phyloP scores from a whole-genome alignment of 64 coral and sea anemone genomes.

The Montipora foliosa region DNA sequence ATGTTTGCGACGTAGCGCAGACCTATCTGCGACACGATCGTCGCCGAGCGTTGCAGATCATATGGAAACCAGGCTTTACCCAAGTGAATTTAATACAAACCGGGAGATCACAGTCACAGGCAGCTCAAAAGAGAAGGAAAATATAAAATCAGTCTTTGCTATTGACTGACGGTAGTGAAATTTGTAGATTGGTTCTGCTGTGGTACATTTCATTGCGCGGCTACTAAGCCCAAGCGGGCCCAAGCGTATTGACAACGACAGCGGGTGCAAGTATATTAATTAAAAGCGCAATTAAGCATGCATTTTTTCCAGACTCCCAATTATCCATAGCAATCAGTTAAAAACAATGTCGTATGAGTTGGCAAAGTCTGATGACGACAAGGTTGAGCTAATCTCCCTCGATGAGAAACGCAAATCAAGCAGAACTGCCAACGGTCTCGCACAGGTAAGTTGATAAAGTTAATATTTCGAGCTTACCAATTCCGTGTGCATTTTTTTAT shows the following conservation, averaged over 20 bases:
- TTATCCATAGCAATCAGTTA: constrained; percentile 60
- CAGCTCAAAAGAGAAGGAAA: too few relatives aligned
- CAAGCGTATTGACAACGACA: not conserved
- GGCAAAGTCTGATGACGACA: constrained; percentile 31
- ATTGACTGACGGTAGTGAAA: too few relatives aligned
- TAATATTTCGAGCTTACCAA: not conserved
- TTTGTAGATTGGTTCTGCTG: too few relatives aligned
- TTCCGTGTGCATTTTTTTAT: not conserved
- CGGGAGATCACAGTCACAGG: too few relatives aligned
- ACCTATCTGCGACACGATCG: too few relatives aligned
- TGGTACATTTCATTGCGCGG: not conserved
- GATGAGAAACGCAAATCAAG: not conserved
- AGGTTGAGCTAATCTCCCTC: not conserved
- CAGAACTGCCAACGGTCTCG: not conserved
- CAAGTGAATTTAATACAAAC: too few relatives aligned
- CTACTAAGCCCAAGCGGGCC: not conserved
- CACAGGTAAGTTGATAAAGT: constrained; percentile 1
- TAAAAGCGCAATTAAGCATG: not conserved
- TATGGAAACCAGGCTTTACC: too few relatives aligned
- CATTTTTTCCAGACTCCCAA: not conserved
- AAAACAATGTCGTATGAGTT: constrained; percentile 60
- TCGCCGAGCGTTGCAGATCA: too few relatives aligned
- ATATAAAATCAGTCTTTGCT: too few relatives aligned
- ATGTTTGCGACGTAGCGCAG: too few relatives aligned
- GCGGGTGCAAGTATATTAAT: too few relatives aligned